Evolutionary conservation across 2,888 invertebrate genomes (phyloP), one percentile per base, ranked within the genome.

Genomic region (Hololepta plana): DNA sequence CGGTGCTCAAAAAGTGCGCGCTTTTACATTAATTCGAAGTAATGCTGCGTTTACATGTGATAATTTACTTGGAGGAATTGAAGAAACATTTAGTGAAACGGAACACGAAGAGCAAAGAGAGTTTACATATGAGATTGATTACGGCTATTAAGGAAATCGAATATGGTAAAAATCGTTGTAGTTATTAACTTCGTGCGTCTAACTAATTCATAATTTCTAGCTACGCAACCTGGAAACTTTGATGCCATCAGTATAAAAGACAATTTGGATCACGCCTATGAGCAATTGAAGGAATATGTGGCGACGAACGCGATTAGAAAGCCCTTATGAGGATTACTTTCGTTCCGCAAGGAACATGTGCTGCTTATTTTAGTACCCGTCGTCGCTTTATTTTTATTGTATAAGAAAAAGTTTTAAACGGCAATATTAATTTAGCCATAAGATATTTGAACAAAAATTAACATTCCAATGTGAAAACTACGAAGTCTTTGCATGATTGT

Each of bases 21-120:
- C n/a, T n/a, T n/a, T n/a, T n/a, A n/a, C n/a, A n/a, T n/a, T n/a
- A n/a, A n/a, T n/a, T n/a, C n/a, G n/a, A n/a, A n/a, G n/a, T n/a
- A n/a, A n/a, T n/a, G n/a, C n/a, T n/a, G n/a, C n/a, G n/a, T n/a
- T n/a, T n/a, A n/a, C n/a, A n/a, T n/a, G n/a, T n/a, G n/a, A n/a
- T n/a, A n/a, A n/a, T n/a, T n/a, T n/a, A n/a, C n/a, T n/a, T 90
- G 34, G 64, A 68, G 17, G 75, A 72, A 40, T 58, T 95, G 34
- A 85, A 80, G 47, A 59, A 64, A 28, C 62, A 85, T 17, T 56
- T 87, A 28, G 59, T 73, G 10, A 64, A 59, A 3, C 68, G 98
- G 28, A 80, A 84, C 32, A 91, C 95, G 1, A 98, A 98, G 58
- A 77, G 77, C 2, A 84, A 87, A 39, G 90, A 91, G 26, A 73